A percentile compares a stretch with the other conserved stretches of the same genome.
Conservation (phyloP, 2,113 vertebrate genomes). For the Gnathonemus longibarbis region DNA sequence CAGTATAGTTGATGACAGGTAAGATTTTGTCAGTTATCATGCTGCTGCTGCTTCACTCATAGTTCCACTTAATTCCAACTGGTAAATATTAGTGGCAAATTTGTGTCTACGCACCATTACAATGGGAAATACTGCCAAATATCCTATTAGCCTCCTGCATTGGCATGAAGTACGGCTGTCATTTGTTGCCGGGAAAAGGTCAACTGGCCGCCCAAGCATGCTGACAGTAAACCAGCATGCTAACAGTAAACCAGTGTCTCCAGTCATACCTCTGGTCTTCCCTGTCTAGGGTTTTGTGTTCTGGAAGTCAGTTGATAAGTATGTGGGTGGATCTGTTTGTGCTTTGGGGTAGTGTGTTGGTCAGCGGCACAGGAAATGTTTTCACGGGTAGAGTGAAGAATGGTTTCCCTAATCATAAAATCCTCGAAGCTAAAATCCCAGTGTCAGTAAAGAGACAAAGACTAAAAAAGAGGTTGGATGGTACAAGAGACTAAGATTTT, state of each 20-base stretch:
- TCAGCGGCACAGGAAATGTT: background rate
- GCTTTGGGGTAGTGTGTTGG: background rate
- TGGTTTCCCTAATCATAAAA: background rate
- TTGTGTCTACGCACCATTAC: background rate
- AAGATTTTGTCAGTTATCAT: background rate
- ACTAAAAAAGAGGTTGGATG: background rate
- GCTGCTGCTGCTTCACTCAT: background rate
- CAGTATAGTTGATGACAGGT: background rate
- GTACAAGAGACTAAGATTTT: background rate
- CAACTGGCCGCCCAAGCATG: background rate
- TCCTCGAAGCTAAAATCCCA: background rate
- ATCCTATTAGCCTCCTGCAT: background rate
- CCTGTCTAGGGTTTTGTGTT: background rate
- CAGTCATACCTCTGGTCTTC: background rate
- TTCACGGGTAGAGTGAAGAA: background rate
- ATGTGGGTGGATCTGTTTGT: background rate
- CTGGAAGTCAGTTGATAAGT: background rate
- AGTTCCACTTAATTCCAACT: background rate
- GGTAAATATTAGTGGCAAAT: background rate
- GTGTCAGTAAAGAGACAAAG: background rate
- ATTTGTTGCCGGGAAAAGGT: background rate
- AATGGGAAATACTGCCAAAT: background rate
- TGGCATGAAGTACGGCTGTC: background rate
- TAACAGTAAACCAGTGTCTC: background rate
- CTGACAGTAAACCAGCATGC: background rate